Base-by-base conservation (phyloP, 2,888 invertebrate species). In the Carabus problematicus region DNA sequence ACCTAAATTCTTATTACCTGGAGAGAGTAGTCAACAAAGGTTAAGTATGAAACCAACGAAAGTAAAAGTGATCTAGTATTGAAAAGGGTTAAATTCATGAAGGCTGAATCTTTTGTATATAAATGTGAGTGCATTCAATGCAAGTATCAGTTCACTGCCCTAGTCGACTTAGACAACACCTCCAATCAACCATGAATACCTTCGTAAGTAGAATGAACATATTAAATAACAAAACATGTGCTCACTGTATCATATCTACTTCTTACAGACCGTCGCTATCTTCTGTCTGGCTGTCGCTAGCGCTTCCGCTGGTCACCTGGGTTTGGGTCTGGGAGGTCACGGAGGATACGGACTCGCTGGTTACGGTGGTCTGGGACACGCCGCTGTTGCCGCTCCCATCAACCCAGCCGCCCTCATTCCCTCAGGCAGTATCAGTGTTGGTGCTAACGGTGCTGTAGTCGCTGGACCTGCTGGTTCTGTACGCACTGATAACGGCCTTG, bases 401-500 rank as follows among this genome's bases (percentile, higher is more conserved):
- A 59, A 42, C 59, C 59, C 59, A 3, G 59, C 43, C 14, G 42
- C 59, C 8, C 59, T 8, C 42, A 42, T 59, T 19, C 59, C 59
- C 40, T 62, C 62, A 54, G 75, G 75, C 68, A 60, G 75, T 11
- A 71, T 76, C 18, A 66, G 71, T 45, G 75, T 73, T 18, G 75
- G 72, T 8, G 29, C 14, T 39, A 59, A 59, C 16, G 59, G 59
- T n/a, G 59, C 43, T 9, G 59, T 59, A 12, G 59, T 59, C 19
- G 59, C 59, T 14, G 59, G 59, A 59, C 59, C 59, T 43, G 59
- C 59, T 14, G 59, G 59, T 6, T 59, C 59, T 14, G 59, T 59
- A 40, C 43, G 18, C 43, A 59, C 59, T 39, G 43, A 59, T 19
- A 59, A 59, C 40, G 58, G 59, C 14, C 59, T 59, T 41, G 63